These are phyloP conservation scores for Pemphredon lugubris DNA, from an alignment of 2,888 invertebrate species.

Conservation along the genomic window DNA sequence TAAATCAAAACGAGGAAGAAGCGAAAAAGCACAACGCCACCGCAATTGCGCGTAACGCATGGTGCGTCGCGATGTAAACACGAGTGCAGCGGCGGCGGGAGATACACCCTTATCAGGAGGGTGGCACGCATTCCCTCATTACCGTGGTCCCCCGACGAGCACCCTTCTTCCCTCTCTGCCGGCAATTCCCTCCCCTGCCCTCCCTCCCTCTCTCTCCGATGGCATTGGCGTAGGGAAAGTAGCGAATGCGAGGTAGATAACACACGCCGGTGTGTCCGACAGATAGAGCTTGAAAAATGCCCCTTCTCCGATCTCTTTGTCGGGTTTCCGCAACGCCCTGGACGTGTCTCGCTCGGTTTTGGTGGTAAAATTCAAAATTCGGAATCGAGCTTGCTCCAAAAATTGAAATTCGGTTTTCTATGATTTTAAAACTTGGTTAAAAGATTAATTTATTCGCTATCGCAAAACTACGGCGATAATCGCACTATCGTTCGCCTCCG, in stretches of 20 bases:
- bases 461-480: no score
- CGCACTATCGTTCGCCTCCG: no score
- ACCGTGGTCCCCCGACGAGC: slow-evolving; percentile 54
- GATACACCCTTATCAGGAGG: slow-evolving; percentile 69
- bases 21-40: slow-evolving; percentile 1
- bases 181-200: slow-evolving; percentile 6
- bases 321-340: neutral
- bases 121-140: slow-evolving; percentile 73
- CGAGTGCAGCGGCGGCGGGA: slow-evolving; percentile 55
- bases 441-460: no score
- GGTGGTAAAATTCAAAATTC: no score
- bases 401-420: no score
- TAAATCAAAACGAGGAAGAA: slow-evolving; percentile 31
- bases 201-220: neutral
- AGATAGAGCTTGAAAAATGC: slow-evolving; percentile 60
- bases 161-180: slow-evolving; percentile 18
- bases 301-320: slow-evolving; percentile 1
- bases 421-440: no score
- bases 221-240: slow-evolving; percentile 37
- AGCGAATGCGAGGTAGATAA: slow-evolving; percentile 61
- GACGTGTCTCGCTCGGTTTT: no score
- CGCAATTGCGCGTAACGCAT: slow-evolving; percentile 49
- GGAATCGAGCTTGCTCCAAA: no score
- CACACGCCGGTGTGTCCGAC: slow-evolving; percentile 55
- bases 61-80: slow-evolving; percentile 60